Conservation (phyloP, 2,113 vertebrate species). For the Steatornis caripensis region DNA sequence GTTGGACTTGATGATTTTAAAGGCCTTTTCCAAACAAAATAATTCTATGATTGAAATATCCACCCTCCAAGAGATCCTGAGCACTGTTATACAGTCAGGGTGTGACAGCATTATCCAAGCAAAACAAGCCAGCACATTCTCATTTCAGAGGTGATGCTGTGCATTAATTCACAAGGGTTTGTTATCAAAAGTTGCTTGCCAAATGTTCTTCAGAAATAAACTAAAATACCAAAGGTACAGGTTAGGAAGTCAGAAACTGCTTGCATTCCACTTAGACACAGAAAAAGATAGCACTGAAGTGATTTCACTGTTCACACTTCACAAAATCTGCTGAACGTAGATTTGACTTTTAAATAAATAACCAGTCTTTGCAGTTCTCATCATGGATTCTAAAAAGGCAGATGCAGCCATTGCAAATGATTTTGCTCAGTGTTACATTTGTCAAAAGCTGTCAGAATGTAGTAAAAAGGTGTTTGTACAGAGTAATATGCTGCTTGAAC, state of each 20-base stretch:
- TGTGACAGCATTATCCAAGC: neutral
- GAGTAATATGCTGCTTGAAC: slow-evolving; percentile 43
- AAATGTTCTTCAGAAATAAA: neutral
- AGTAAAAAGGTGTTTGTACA: slow-evolving; percentile 49
- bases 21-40: no score
- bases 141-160: neutral
- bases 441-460: slow-evolving; percentile 55
- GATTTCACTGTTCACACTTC: slow-evolving; percentile 34
- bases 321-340: neutral
- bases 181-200: neutral
- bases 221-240: neutral
- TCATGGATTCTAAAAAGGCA: slow-evolving; percentile 36
- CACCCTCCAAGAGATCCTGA: neutral
- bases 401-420: slow-evolving; percentile 54
- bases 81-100: neutral
- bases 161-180: neutral
- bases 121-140: neutral
- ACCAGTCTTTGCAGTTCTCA: slow-evolving; percentile 1
- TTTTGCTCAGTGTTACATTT: slow-evolving; percentile 48
- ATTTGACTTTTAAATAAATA: slow-evolving; percentile 54
- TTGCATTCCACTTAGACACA: neutral
- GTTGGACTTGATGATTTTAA: no score
- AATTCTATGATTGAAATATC: neutral
- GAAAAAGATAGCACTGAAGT: neutral
- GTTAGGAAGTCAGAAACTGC: neutral